phyloP scores from a whole-genome alignment of 2,113 vertebrate species.

The Sterrhoptilus dennistouni region DNA sequence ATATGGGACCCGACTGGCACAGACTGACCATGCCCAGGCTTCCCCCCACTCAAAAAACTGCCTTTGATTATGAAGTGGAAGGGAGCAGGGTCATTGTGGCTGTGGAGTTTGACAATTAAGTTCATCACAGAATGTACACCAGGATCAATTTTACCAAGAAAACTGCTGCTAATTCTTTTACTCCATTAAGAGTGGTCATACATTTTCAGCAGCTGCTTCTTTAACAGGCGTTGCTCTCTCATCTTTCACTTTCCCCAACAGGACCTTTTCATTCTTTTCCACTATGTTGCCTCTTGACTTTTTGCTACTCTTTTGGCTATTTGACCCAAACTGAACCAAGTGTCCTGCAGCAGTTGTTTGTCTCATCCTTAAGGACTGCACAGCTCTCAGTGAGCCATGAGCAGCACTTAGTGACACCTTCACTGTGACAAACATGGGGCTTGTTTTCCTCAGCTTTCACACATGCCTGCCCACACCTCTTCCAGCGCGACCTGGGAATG shows the following conservation, averaged over 20 bases:
- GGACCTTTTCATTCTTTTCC: background rate
- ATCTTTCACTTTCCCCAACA: background rate
- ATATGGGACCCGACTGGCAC: rapidly evolving
- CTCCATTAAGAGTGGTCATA: background rate
- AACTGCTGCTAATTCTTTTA: background rate
- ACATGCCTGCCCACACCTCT: background rate
- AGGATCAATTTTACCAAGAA: background rate
- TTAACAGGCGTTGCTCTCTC: background rate
- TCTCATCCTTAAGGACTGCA: background rate
- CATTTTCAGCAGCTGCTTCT: background rate
- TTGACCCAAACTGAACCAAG: background rate
- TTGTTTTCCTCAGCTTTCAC: background rate
- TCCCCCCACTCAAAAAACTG: background rate
- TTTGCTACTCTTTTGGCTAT: background rate
- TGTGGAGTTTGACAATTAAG: background rate
- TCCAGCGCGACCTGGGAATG: background rate
- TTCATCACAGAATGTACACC: background rate
- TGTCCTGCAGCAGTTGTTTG: background rate
- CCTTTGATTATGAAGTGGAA: background rate
- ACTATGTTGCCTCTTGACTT: background rate
- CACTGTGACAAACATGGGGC: background rate
- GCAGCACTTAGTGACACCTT: background rate
- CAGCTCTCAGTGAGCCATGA: background rate
- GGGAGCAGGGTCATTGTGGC: background rate
- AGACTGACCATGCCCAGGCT: background rate